These are phyloP conservation scores for Pocillopora meandrina DNA, from an alignment of 92 coral and sea anemone genomes.

Conservation along the genomic window DNA sequence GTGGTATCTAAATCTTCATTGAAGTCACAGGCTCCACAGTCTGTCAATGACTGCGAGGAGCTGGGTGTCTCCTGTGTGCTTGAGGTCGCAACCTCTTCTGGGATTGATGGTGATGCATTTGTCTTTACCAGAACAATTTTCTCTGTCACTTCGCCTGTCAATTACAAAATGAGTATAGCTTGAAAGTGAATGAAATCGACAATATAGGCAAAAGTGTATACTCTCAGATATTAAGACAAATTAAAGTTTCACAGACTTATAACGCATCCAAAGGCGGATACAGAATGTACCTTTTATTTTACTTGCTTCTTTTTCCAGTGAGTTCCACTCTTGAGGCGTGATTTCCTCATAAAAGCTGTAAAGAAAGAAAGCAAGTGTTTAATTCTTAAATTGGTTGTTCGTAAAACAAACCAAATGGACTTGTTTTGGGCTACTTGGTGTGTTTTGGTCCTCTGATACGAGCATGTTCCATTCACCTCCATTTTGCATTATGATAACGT, in stretches of 20 bases:
- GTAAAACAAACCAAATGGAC: background rate
- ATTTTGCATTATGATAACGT: too few relatives aligned
- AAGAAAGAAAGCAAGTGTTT: background rate
- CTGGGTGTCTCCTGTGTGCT: conserved; percentile 6
- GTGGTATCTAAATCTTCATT: background rate
- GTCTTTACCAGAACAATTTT: conserved; percentile 70
- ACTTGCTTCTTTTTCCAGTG: conserved; percentile 32
- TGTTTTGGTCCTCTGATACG: too few relatives aligned
- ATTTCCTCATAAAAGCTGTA: conserved; percentile 64
- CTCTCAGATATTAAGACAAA: background rate
- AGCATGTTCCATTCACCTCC: too few relatives aligned
- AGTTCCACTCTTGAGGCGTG: conserved; percentile 59
- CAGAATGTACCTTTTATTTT: conserved; percentile 1
- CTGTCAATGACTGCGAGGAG: conserved; percentile 21
- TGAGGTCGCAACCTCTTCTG: conserved; percentile 49
- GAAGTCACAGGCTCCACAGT: conserved; percentile 30
- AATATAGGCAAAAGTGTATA: too few relatives aligned
- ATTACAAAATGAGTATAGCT: background rate
- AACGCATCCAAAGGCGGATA: background rate
- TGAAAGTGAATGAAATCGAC: too few relatives aligned
- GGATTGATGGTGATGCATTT: conserved; percentile 54
- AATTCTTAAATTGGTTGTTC: background rate
- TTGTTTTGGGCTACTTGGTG: too few relatives aligned
- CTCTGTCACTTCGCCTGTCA: conserved; percentile 43
- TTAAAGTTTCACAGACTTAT: too few relatives aligned